Conservation (phyloP, 1,140 invertebrate genomes). For the Drosophila busckii region DNA sequence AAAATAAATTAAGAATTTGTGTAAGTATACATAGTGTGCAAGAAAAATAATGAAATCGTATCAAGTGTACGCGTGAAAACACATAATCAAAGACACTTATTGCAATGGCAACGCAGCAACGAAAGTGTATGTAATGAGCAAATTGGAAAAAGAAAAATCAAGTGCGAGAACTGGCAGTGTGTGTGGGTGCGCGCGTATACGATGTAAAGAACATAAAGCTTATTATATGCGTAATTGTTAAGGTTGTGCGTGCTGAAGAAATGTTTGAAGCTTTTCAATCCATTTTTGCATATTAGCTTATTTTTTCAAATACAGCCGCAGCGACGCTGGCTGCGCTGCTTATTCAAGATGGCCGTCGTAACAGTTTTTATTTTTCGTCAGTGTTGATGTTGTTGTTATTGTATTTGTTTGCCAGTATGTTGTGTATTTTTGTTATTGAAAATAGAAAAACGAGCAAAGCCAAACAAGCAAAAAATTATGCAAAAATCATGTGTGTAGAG, state of each 20-base stretch:
- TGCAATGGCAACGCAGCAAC: slow-evolving; percentile 23
- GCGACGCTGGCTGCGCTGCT: slow-evolving; percentile 44
- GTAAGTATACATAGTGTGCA: slow-evolving; percentile 50
- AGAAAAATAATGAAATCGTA: slow-evolving; percentile 3
- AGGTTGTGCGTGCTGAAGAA: slow-evolving; percentile 23
- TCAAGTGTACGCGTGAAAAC: slow-evolving; percentile 7
- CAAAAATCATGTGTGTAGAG: slow-evolving; percentile 30
- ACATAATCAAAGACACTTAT: slow-evolving; percentile 15
- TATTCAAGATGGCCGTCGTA: slow-evolving; percentile 73
- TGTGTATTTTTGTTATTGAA: slow-evolving; percentile 65
- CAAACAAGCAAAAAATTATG: slow-evolving; percentile 54
- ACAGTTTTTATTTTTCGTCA: slow-evolving; percentile 63
- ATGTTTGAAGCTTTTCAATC: slow-evolving; percentile 35
- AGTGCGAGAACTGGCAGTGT: slow-evolving; percentile 36
- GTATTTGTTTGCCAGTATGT: slow-evolving; percentile 29
- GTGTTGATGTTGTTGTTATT: slow-evolving; percentile 57
- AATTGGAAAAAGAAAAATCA: slow-evolving; percentile 44
- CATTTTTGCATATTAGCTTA: slow-evolving; percentile 59
- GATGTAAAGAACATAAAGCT: slow-evolving; percentile 30
- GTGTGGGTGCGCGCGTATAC: slow-evolving; percentile 52
- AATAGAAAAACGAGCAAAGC: too few relatives aligned
- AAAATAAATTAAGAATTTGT: slow-evolving; percentile 26
- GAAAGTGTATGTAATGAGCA: slow-evolving; percentile 40
- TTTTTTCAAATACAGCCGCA: slow-evolving; percentile 21
- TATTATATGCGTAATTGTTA: slow-evolving; percentile 15